phyloP scores from a whole-genome alignment of 2,888 invertebrate genomes.

The Ormyrus labotus region DNA sequence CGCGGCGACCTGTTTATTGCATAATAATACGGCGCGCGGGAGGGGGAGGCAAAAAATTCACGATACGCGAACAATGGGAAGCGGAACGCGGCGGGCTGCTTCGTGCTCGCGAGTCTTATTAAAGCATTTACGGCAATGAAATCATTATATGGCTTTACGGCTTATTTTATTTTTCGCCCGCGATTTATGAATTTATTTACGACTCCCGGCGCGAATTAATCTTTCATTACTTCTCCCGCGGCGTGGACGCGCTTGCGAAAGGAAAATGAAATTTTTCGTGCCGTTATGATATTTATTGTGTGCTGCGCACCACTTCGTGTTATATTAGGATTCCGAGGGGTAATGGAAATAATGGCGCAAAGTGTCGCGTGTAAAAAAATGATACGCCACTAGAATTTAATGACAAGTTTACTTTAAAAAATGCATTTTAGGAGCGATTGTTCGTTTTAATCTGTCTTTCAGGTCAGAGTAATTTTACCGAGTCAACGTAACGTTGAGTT shows the following conservation, averaged over 20 bases:
- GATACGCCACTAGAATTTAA: too few relatives aligned
- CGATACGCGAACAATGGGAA: constrained; percentile 13
- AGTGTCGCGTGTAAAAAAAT: not conserved
- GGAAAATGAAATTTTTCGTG: constrained; percentile 42
- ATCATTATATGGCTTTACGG: constrained; percentile 53
- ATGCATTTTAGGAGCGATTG: too few relatives aligned
- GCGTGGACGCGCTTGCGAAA: not conserved
- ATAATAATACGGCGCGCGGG: constrained; percentile 37
- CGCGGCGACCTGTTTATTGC: constrained; percentile 49
- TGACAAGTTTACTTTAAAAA: too few relatives aligned
- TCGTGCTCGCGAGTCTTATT: constrained; percentile 39
- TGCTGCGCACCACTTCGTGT: not conserved
- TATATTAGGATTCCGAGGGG: constrained; percentile 6
- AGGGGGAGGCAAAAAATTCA: constrained; percentile 13
- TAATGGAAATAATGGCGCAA: too few relatives aligned
- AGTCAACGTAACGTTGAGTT: too few relatives aligned
- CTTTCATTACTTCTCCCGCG: constrained; percentile 48
- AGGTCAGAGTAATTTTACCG: too few relatives aligned
- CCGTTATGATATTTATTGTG: constrained; percentile 27
- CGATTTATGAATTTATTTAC: constrained; percentile 57
- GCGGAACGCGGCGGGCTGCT: not conserved
- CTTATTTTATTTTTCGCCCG: constrained; percentile 43
- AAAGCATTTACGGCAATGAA: constrained; percentile 53
- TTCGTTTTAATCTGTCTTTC: too few relatives aligned
- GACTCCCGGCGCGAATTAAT: constrained; percentile 31